A percentile compares a stretch with the other conserved stretches of the same genome.
These are phyloP conservation scores for Calonectris borealis DNA, from an alignment of 2,113 vertebrate species.

Conservation along the genomic window DNA sequence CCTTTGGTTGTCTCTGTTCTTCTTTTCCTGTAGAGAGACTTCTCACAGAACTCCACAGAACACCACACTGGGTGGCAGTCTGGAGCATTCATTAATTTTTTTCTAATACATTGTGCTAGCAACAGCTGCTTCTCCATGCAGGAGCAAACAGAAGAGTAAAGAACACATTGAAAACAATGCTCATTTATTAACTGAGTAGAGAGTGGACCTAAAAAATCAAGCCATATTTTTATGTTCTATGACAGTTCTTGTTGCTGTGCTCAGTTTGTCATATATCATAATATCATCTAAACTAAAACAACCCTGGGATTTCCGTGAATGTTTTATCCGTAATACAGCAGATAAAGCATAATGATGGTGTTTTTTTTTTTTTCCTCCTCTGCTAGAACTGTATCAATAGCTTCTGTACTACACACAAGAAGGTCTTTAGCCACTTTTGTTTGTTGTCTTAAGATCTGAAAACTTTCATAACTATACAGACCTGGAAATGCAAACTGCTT, in stretches of 20 bases:
- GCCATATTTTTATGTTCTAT: background rate
- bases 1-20: background rate
- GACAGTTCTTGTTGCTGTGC: background rate
- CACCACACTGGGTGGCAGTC: background rate
- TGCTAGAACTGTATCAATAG: background rate
- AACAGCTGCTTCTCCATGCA: background rate
- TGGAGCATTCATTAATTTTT: background rate
- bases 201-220: background rate
- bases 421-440: background rate
- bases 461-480: background rate
- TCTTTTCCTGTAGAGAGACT: background rate
- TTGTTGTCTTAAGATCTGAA: background rate
- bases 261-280: background rate
- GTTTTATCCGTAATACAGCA: background rate
- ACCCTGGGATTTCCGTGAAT: background rate
- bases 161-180: background rate
- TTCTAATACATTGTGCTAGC: background rate
- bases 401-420: background rate
- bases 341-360: background rate
- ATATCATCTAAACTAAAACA: background rate
- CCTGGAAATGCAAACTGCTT: background rate
- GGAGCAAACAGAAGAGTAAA: background rate
- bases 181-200: background rate
- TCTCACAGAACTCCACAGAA: background rate
- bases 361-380: background rate